Evolutionary conservation across 2,797 vertebrate genomes (phyloP), one percentile per base, ranked within the genome.

Genomic region (Takifugu rubripes): DNA sequence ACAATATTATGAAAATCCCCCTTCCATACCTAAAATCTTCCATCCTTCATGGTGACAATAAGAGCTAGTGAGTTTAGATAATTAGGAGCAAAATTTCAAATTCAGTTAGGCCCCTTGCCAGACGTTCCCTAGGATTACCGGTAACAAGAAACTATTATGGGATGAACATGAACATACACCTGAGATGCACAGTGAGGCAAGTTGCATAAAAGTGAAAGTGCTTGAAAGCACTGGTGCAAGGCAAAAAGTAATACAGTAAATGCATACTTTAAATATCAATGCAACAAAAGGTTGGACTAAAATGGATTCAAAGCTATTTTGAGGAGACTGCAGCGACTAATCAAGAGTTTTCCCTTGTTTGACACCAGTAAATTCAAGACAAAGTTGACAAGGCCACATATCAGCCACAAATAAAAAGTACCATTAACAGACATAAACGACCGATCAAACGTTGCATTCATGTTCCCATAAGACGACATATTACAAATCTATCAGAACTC

Each of bases 21-120:
- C 44, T 46, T 40, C 44, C 17, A 9, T 7, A 25, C 51, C 26
- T 48, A n/a, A 33, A 12, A 29, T 53, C 52, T 25, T 53, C 59
- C 56, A 69, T 74, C 67, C 77, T 81, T 85, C 74, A 88, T 88
- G 89, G 89, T 88, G 83, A 89, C 86, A 88, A 89, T 85, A 82
- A 89, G 68, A 83, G 84, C 52, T 68, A 44, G 49, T 47, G 56
- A 80, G 47, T 53, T 16, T 40, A 52, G 5, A 42, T 29, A 12
- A 15, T 25, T 27, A 54, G 49, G 25, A 56, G 6, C 25, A 61
- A 49, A 48, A 52, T 24, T 16, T 21, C 43, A 16, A 3, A 47
- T 58, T 44, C 25, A 56, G 3, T n/a, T 0, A n/a, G 14, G 15
- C 48, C 46, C 45, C 7, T 54, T 46, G 54, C 25, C 0, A 9